Conservation (phyloP, 2,113 vertebrate genomes). For the Gymnocephalus cernua region DNA sequence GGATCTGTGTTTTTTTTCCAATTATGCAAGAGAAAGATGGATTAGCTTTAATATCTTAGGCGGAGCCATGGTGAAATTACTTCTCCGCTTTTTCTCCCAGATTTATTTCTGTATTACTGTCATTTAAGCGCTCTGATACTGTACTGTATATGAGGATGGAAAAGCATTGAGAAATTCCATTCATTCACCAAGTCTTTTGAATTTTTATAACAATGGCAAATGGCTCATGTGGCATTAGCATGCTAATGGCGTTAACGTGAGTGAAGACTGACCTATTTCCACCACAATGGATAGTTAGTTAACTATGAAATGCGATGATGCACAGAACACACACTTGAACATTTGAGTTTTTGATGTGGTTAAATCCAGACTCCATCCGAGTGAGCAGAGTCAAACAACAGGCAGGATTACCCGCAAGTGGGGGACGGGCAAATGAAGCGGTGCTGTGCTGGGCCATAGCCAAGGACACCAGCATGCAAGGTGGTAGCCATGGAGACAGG, state of each 20-base stretch:
- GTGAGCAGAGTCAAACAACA: constrained; percentile 62
- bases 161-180: constrained; percentile 56
- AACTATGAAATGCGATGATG: constrained; percentile 65
- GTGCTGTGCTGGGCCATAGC: constrained; percentile 56
- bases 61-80: constrained; percentile 37
- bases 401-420: constrained; percentile 42
- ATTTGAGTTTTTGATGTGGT: constrained; percentile 42
- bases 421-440: constrained; percentile 23
- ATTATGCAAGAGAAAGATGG: constrained; percentile 25
- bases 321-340: constrained; percentile 21
- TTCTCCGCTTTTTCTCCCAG: constrained; percentile 29
- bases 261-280: constrained; percentile 72
- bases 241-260: constrained; percentile 62
- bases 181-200: constrained; percentile 58
- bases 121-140: constrained; percentile 21
- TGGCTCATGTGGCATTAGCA: constrained; percentile 66
- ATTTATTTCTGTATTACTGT: constrained; percentile 50
- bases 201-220: constrained; percentile 67
- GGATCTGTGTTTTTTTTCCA: constrained; percentile 44
- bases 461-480: constrained; percentile 76
- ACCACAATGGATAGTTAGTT: constrained; percentile 64
- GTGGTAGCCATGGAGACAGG: constrained; percentile 81
- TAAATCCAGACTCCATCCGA: constrained; percentile 46
- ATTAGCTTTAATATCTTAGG: constrained; percentile 59
- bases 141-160: constrained; percentile 7